Evolutionary conservation across 2,888 invertebrate species (phyloP), one percentile per base, ranked within the genome.

Genomic region (Autographa pulchrina): DNA sequence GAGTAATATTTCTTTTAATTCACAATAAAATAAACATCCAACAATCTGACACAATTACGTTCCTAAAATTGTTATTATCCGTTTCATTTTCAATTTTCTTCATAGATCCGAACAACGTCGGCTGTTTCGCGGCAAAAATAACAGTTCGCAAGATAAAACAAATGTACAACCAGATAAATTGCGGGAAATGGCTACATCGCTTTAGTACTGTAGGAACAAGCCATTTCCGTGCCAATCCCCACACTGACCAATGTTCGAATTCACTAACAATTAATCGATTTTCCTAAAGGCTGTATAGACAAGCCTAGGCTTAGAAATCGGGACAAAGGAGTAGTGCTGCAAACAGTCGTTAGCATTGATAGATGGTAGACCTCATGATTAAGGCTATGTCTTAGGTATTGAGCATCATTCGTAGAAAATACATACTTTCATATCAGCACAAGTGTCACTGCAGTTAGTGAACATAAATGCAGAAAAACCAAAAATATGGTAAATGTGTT

Each of bases 191-290:
- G 80, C 52, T 38, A 41, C 64, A 73, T 62, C 65, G 64, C 70
- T 74, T 77, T 54, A 75, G 43, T 48, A 54, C 63, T 72, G 68
- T 70, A 68, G 60, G 66, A 70, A 81, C 80, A 72, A 72, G 74
- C 71, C 66, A 83, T 82, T 75, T 75, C 65, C 67, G 67, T 74
- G 68, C 68, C 83, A 80, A 72, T 82, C 66, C 71, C 76, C 72
- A 73, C 73, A 80, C 63, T 65, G 70, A 67, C 72, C 74, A 64
- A 67, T 58, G 65, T 76, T 73, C 66, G 75, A 74, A 78, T 76
- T 68, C 67, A 74, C 59, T 64, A 69, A 67, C 71, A 74, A 75
- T 81, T 83, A 80, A 71, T 76, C 74, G 78, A 83, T 80, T 60
- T 60, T 25, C 65, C 65, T 59, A 65, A 67, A 74, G 68, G 18